These are phyloP conservation scores for Indri indri DNA, from an alignment of 2,113 vertebrate species.

Conservation along the genomic window DNA sequence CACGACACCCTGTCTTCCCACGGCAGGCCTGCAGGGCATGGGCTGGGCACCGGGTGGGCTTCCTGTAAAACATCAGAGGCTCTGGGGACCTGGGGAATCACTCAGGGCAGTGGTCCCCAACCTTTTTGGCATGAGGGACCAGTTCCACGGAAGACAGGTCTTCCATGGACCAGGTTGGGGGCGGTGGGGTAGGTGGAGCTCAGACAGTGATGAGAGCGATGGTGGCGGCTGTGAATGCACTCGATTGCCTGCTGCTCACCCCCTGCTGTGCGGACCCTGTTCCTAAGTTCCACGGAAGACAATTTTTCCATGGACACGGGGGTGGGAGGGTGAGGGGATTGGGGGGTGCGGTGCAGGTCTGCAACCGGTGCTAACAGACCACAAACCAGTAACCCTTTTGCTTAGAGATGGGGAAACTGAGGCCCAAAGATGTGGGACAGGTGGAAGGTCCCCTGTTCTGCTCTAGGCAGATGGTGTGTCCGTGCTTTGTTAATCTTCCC, in stretches of 20 bases:
- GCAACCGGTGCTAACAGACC: too few species aligned
- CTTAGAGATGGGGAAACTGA: neutral
- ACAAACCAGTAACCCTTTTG: neutral
- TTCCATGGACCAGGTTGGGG: too few species aligned
- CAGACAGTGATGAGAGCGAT: accelerated
- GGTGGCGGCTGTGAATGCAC: too few species aligned
- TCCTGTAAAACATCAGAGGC: neutral
- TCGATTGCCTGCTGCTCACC: too few species aligned
- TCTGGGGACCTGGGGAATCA: neutral
- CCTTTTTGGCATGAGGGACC: too few species aligned
- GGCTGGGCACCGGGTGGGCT: neutral
- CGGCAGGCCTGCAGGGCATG: neutral
- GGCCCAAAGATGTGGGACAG: neutral
- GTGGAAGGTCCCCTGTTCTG: neutral
- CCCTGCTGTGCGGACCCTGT: too few species aligned
- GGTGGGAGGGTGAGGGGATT: too few species aligned
- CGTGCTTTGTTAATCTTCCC: neutral
- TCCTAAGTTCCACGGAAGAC: too few species aligned
- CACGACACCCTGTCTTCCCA: neutral
- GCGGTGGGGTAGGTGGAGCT: too few species aligned
- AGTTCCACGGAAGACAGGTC: too few species aligned
- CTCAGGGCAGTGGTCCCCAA: neutral
- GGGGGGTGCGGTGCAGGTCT: too few species aligned
- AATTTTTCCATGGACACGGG: too few species aligned
- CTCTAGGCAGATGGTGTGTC: neutral